Evolutionary conservation across 92 coral and sea anemone species (phyloP).

Genomic region (Phymanthus crucifer): DNA sequence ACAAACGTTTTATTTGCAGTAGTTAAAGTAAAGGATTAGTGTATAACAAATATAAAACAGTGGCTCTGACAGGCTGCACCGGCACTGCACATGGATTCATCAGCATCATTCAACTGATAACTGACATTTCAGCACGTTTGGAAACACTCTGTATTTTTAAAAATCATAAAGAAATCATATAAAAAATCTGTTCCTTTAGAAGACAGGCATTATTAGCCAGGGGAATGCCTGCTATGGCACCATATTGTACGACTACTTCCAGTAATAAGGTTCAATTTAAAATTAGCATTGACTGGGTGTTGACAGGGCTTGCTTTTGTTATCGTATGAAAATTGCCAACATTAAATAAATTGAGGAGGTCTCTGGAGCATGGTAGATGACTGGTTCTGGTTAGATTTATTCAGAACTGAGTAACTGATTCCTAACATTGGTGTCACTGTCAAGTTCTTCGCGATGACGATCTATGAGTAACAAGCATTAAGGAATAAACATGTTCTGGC

Average conservation of each 20-base stretch:
- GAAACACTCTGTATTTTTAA: neutral
- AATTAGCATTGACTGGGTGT: neutral
- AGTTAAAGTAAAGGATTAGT: neutral
- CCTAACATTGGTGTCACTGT: neutral
- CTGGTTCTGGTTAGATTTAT: neutral
- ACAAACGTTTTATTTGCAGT: neutral
- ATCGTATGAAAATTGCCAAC: neutral
- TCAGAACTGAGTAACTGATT: neutral
- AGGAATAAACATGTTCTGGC: conserved; percentile 16
- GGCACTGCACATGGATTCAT: neutral
- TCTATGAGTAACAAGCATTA: conserved; percentile 25
- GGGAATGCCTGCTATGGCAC: neutral
- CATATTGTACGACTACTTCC: neutral
- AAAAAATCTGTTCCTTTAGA: neutral
- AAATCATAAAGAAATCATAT: neutral
- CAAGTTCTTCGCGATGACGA: conserved; percentile 48
- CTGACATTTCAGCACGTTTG: neutral
- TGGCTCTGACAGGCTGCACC: too few relatives aligned
- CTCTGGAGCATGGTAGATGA: neutral
- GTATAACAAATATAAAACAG: neutral
- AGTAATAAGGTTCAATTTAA: neutral
- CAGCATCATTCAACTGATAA: neutral
- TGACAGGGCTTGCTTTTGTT: neutral
- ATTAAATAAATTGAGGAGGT: neutral
- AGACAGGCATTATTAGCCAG: neutral